A percentile compares a stretch with the other conserved stretches of the same genome.
phyloP scores from a whole-genome alignment of 1,140 invertebrate species.

The Drosophila funebris region DNA sequence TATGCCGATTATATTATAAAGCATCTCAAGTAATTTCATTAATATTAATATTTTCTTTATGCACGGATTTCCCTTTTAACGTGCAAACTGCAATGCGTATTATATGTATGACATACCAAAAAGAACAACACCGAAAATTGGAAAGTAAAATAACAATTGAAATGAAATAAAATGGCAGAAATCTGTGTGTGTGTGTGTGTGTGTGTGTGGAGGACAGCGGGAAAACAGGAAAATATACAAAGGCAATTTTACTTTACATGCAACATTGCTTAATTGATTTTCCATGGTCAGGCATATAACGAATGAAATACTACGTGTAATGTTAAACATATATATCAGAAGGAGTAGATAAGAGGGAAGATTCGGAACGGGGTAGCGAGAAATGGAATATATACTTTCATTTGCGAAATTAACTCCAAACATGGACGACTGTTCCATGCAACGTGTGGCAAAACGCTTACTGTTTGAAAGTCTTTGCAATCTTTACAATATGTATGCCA shows the following conservation, averaged over 20 bases:
- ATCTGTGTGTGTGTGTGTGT: no score
- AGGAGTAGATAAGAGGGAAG: background rate
- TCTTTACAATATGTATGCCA: constrained; percentile 58
- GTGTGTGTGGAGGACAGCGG: constrained; percentile 2
- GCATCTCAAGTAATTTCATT: constrained; percentile 24
- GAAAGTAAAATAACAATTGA: background rate
- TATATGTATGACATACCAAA: constrained; percentile 36
- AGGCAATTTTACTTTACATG: constrained; percentile 42
- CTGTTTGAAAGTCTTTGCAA: constrained; percentile 48
- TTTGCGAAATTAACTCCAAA: constrained; percentile 63
- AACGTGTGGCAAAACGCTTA: constrained; percentile 46
- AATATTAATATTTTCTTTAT: constrained; percentile 38
- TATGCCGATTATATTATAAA: constrained; percentile 8
- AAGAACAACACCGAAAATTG: background rate
- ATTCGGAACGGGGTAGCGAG: background rate
- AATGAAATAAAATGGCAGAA: constrained; percentile 10
- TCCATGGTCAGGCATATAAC: constrained; percentile 60
- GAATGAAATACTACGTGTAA: constrained; percentile 27
- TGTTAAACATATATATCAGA: constrained; percentile 14
- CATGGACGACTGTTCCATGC: constrained; percentile 22
- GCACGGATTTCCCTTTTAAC: constrained; percentile 56
- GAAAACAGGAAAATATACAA: constrained; percentile 17
- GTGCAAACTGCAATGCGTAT: constrained; percentile 61
- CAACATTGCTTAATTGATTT: constrained; percentile 62
- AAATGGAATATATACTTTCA: constrained; percentile 25